Base-by-base conservation (phyloP, 2,888 invertebrate species). In the Amiota minor region DNA sequence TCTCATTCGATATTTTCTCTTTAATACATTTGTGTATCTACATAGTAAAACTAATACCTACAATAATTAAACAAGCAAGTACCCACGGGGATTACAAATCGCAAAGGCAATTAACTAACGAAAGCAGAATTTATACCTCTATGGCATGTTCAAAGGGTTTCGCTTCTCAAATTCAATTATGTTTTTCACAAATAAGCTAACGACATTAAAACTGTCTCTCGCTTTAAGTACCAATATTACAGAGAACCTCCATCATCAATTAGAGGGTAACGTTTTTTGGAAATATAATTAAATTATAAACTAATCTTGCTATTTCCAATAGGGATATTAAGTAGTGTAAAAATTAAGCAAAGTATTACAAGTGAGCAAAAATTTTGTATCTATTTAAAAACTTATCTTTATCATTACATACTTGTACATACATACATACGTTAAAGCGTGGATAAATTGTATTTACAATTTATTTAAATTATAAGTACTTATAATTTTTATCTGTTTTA, bases 171-270 rank as follows among this genome's bases (percentile, higher is more conserved):
- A 83, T 83, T 81, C 76, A 84, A 82, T 84, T 81, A n/a, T n/a
- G n/a, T 83, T 77, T 78, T 78, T 67, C 76, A 77, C 81, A 83
- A 81, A 83, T 77, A 82, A 84, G 78, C 81, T 77, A 86, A 86
- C 79, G 74, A 77, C 79, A 85, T 86, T 86, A 86, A 81, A 83
- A 79, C 72, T 75, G 59, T 71, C 70, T 55, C 64, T 23, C 11
- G n/a, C 53, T 53, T 53, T n/a, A 49, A 47, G 3, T 64, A 14
- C n/a, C 9, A 71, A 46, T 62, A 62, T 69, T 61, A 75, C 35
- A 69, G 49, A 72, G 6, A 56, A 20, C 55, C 16, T 11, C 16
- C 53, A 53, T 6, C 35, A 6, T 6, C 35, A 6, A 35, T 3
- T 35, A 35, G 35, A 12, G 35, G n/a, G 53, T 9, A 53, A 53